These are phyloP conservation scores for Mobula birostris DNA, from an alignment of 2,113 vertebrate genomes.

Conservation along the genomic window DNA sequence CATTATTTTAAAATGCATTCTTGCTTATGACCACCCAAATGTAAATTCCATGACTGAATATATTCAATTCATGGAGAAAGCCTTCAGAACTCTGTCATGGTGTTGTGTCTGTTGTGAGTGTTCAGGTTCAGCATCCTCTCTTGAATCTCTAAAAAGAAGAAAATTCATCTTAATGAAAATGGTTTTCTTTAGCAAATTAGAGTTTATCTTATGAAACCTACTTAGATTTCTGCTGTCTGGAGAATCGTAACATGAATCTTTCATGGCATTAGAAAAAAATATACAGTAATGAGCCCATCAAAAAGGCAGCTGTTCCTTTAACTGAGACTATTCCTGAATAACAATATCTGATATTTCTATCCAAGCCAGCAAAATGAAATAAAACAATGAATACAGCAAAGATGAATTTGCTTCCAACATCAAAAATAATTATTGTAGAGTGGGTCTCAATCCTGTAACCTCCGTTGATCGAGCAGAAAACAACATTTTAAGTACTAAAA, in stretches of 20 bases:
- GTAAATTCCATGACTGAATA: slow-evolving; percentile 16
- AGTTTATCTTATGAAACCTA: slow-evolving; percentile 34
- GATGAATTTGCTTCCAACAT: background rate
- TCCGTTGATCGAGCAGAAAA: background rate
- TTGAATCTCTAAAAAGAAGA: slow-evolving; percentile 24
- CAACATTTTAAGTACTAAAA: background rate
- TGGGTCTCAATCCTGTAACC: background rate
- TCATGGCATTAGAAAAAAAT: slow-evolving; percentile 18
- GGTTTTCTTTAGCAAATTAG: slow-evolving; percentile 30
- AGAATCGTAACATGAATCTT: slow-evolving; percentile 25
- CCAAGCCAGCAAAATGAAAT: background rate
- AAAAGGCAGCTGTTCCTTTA: slow-evolving; percentile 19
- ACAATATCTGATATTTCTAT: background rate
- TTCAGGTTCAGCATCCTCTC: slow-evolving; percentile 12
- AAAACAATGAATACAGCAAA: background rate
- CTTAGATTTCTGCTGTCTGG: slow-evolving; percentile 24
- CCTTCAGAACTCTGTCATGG: slow-evolving; percentile 12
- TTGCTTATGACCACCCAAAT: slow-evolving; percentile 1
- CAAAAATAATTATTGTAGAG: background rate
- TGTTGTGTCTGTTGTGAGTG: background rate
- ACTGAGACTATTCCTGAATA: background rate
- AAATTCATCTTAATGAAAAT: slow-evolving; percentile 37
- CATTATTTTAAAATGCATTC: slow-evolving; percentile 16
- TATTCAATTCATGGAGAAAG: background rate
- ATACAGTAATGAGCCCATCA: background rate